Base-by-base conservation (phyloP, 2,797 vertebrate species). In the Pseudochromis fuscus region DNA sequence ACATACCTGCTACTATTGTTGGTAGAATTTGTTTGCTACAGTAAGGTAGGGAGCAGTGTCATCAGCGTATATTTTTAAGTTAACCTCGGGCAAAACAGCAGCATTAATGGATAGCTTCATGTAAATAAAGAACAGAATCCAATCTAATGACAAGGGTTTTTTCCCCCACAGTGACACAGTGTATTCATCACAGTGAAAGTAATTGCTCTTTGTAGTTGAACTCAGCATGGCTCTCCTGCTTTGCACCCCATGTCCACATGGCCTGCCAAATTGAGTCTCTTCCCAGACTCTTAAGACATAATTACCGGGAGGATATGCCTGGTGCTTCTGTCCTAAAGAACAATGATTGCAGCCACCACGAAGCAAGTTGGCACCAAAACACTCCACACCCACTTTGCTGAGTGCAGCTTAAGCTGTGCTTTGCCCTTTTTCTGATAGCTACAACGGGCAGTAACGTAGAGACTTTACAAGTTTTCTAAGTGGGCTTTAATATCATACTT, bases 231-330 rank as follows among this genome's bases (percentile, higher is more conserved):
- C 48, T 82, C 59, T 57, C 44, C 49, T 62, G 61, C 57, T 75
- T 66, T 55, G 65, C 68, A 5, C 75, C 51, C 63, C 67, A 33
- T 63, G 76, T 52, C 67, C 67, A 60, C 75, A 72, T 35, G 67
- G 65, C 30, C 66, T 73, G 58, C 72, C 85, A 85, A 81, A 75
- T 67, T 33, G 15, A 86, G 70, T 61, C 60, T 67, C 65, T 84
- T 82, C 65, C 76, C 60, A 75, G 78, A 83, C 82, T 82, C 81
- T 75, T 77, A 86, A 77, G 58, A 77, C 28, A 52, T 59, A 73
- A 83, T 81, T 87, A 82, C 35, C 35, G 65, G 18, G 44, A 77
- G 72, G 72, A 84, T 58, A 50, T 50, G 46, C 53, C 50, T 61
- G 67, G 30, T 74, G 82, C 45, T 42, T 72, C 50, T 59, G 53